Conservation (phyloP, 2,113 vertebrate genomes). For the Ptychochromis oligacanthus region DNA sequence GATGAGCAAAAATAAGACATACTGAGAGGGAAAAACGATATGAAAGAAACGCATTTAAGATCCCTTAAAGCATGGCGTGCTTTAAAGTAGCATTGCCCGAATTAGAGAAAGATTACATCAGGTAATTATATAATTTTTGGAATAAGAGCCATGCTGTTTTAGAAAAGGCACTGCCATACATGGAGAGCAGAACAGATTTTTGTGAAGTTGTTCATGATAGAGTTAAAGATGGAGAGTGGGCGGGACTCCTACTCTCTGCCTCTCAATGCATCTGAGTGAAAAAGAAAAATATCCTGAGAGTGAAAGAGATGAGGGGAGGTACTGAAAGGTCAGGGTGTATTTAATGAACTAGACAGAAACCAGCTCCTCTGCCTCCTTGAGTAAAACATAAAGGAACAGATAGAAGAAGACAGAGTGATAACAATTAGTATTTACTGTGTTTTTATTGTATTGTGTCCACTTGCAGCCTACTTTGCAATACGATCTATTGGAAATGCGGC, state of each 20-base stretch:
- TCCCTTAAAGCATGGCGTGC: neutral
- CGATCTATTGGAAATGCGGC: neutral
- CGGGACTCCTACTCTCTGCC: constrained; percentile 60
- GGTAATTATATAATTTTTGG: constrained; percentile 23
- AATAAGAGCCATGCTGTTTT: neutral
- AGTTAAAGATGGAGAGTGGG: constrained; percentile 61
- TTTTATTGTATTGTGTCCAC: neutral
- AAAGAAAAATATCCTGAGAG: neutral
- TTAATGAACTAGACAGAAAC: constrained; percentile 36
- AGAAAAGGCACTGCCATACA: neutral
- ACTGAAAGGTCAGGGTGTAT: constrained; percentile 34
- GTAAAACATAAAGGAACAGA: neutral
- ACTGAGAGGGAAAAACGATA: neutral
- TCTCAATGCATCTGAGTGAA: constrained; percentile 36
- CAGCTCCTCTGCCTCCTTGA: neutral
- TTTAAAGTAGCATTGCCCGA: neutral
- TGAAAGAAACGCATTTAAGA: neutral
- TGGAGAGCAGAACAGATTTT: neutral
- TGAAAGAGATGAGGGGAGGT: neutral
- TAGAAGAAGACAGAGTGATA: neutral
- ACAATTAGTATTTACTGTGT: neutral
- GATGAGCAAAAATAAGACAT: neutral
- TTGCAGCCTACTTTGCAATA: neutral
- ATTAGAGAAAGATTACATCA: constrained; percentile 9
- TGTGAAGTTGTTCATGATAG: constrained; percentile 22